These are phyloP conservation scores for Hemitrygon akajei DNA, from an alignment of 2,797 vertebrate species.

Conservation along the genomic window DNA sequence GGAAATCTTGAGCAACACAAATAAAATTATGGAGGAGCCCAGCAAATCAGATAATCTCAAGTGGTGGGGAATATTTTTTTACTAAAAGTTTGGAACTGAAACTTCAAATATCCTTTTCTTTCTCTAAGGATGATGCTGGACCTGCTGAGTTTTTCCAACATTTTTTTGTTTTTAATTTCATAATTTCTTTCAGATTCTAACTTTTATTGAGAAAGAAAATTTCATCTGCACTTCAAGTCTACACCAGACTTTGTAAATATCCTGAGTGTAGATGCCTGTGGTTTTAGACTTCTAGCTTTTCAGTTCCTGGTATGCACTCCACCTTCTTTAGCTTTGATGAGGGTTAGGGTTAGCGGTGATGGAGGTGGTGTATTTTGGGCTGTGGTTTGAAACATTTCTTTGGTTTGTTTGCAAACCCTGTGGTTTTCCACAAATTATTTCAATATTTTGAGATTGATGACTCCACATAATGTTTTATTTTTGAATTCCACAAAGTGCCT, in stretches of 20 bases:
- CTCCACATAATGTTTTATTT: not conserved
- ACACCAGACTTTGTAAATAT: not conserved
- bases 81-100: too few relatives aligned
- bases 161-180: too few relatives aligned
- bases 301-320: not conserved
- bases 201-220: not conserved
- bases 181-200: not conserved
- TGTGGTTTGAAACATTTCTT: constrained; percentile 1
- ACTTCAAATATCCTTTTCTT: too few relatives aligned
- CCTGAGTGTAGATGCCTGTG: not conserved
- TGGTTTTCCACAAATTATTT: not conserved
- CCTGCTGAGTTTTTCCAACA: too few relatives aligned
- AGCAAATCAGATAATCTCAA: too few relatives aligned
- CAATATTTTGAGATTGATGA: not conserved
- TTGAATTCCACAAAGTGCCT: not conserved
- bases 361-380: not conserved
- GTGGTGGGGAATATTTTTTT: too few relatives aligned
- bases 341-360: too few relatives aligned
- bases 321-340: not conserved
- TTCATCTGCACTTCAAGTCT: not conserved
- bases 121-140: too few relatives aligned
- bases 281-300: not conserved
- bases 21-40: too few relatives aligned
- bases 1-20: too few relatives aligned
- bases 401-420: not conserved